Base-by-base conservation (phyloP, 2,797 vertebrate species). In the Emydoidea blandingii region DNA sequence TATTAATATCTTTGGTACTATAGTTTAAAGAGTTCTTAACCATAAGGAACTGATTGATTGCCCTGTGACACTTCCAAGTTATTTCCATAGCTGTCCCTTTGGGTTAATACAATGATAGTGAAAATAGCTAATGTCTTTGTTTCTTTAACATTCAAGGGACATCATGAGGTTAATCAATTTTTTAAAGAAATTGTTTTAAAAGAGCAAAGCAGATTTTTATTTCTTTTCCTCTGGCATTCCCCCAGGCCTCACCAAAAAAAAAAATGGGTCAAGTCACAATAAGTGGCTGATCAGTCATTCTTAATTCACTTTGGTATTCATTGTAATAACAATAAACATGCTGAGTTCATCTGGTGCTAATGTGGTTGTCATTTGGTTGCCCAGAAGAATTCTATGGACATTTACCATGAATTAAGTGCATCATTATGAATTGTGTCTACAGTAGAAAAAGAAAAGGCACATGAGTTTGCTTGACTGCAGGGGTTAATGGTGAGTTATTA, bases 311-410 rank as follows among this genome's bases (percentile, higher is more conserved):
- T 94, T 94, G 96, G 89, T 96, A 87, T 95, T 95, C 72, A 83
- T 74, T 93, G 92, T 85, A 98, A 93, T 90, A 87, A 97, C 94
- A 84, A 90, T 87, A 93, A 97, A 89, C 94, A 96, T 85, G 97
- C 96, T n/a, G 93, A 84, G 92, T 95, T 98, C 98, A 98, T 98
- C 97, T 98, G 98, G 96, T 98, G 98, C 95, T 98, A 98, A 98
- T 97, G 97, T 97, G 97, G 91, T 97, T 72, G 88, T 98, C 97
- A 91, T 96, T 94, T 85, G 90, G 85, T 92, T 96, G 97, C 95
- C 95, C 90, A 94, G 96, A 95, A 85, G 96, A 92, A 89, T 96
- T 96, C 89, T 84, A 89, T 94, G 94, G 86, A 86, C 96, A 88
- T 97, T 98, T 96, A 95, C 78, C 93, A 74, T 96, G 97, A 97